A percentile compares a stretch with the other conserved stretches of the same genome.
phyloP scores from a whole-genome alignment of 2,113 vertebrate species.

The Cryptomyrus ogoouensis region DNA sequence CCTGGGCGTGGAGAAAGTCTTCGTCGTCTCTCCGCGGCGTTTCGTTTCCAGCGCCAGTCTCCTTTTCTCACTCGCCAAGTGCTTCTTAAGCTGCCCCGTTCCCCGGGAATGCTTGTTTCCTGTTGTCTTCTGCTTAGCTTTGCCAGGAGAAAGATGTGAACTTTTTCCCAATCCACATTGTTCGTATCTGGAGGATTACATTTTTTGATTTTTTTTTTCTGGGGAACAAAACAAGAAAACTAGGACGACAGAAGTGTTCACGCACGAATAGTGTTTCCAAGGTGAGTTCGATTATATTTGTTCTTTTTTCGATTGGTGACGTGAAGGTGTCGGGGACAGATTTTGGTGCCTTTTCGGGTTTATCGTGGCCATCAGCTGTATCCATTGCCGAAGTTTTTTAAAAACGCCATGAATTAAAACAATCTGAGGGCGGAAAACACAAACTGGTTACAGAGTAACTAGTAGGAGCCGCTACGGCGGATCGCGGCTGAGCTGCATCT shows the following conservation, averaged over 20 bases:
- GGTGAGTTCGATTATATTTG: conserved; percentile 50
- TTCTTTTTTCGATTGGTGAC: not conserved
- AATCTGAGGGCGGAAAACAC: not conserved
- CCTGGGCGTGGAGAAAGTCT: conserved; percentile 63
- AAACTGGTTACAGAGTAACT: not conserved
- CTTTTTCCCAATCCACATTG: conserved; percentile 30
- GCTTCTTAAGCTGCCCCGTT: not conserved
- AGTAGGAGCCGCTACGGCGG: not conserved
- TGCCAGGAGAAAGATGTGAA: conserved; percentile 53
- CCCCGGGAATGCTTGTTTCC: conserved; percentile 48
- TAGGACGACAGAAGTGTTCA: conserved; percentile 35
- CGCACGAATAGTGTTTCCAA: conserved; percentile 41
- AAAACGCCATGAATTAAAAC: not conserved
- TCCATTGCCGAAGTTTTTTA: not conserved
- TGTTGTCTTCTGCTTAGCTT: conserved; percentile 11
- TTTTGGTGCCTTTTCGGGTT: not conserved
- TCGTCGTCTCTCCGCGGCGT: not conserved
- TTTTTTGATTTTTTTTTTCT: conserved; percentile 16
- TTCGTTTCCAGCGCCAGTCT: not conserved
- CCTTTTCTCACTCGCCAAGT: conserved; percentile 21
- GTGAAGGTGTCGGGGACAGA: not conserved
- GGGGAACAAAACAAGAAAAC: not conserved
- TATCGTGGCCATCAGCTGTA: not conserved
- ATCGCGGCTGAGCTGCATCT: not conserved
- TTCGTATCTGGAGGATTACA: conserved; percentile 41